phyloP scores from a whole-genome alignment of 1,140 invertebrate genomes.

The Hydropsyche tenuis region DNA sequence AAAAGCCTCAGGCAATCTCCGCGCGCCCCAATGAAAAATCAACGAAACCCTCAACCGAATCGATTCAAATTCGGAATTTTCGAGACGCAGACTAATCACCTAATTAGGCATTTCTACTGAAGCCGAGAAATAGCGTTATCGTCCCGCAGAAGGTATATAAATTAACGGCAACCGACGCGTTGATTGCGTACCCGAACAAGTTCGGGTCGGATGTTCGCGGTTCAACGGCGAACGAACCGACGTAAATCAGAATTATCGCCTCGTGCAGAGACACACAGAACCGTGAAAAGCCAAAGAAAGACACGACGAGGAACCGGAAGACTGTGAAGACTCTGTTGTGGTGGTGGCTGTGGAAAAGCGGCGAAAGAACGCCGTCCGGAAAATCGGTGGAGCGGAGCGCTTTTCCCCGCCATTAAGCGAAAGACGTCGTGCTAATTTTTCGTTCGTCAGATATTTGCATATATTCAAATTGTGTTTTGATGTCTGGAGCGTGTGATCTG shows the following conservation, averaged over 20 bases:
- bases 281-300: background rate
- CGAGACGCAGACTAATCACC: too few relatives aligned
- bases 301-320: background rate
- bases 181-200: constrained; percentile 12
- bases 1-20: too few relatives aligned
- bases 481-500: too few relatives aligned
- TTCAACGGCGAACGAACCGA: constrained; percentile 26
- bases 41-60: too few relatives aligned
- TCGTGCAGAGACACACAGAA: background rate
- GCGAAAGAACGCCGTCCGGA: background rate
- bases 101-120: too few relatives aligned
- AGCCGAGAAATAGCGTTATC: too few relatives aligned
- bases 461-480: constrained; percentile 12
- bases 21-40: too few relatives aligned
- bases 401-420: constrained; percentile 33
- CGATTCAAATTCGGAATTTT: too few relatives aligned
- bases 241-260: constrained; percentile 34
- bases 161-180: constrained; percentile 5
- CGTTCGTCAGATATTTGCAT: constrained; percentile 29
- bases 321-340: too few relatives aligned
- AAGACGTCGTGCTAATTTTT: constrained; percentile 33
- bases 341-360: background rate
- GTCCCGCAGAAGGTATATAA: constrained; percentile 4
- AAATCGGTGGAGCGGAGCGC: constrained; percentile 23
- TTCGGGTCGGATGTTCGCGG: background rate